These are phyloP conservation scores for Corynorhinus townsendii DNA, from an alignment of 2,113 vertebrate genomes.

Conservation along the genomic window DNA sequence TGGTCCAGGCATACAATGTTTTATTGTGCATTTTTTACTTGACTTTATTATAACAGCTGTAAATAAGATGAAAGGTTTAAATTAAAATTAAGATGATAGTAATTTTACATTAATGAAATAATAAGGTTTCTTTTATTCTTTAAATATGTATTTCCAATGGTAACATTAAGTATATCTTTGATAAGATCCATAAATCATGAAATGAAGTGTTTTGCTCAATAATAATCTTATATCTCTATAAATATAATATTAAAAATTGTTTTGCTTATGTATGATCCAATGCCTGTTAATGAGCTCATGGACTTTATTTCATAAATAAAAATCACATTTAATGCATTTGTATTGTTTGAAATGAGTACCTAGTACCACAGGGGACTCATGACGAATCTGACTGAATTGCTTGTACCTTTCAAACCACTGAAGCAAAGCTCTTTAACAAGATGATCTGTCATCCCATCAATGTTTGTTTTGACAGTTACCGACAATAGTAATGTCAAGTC, in stretches of 20 bases:
- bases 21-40: background rate
- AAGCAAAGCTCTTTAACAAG: slow-evolving; percentile 76
- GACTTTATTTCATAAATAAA: slow-evolving; percentile 43
- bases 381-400: slow-evolving; percentile 70
- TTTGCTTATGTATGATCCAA: background rate
- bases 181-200: background rate
- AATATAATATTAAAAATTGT: background rate
- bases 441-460: slow-evolving; percentile 71
- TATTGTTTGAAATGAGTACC: slow-evolving; percentile 31
- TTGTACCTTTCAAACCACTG: slow-evolving; percentile 74
- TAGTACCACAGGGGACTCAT: slow-evolving; percentile 37
- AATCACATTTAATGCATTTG: background rate
- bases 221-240: background rate
- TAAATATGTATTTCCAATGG: slow-evolving; percentile 20
- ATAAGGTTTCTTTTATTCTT: background rate
- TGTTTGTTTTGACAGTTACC: slow-evolving; percentile 77
- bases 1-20: background rate
- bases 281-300: slow-evolving; percentile 17
- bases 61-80: background rate
- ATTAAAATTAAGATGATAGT: background rate
- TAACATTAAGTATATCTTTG: background rate
- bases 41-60: background rate
- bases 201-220: background rate
- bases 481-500: slow-evolving; percentile 65
- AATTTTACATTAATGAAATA: background rate